phyloP scores from a whole-genome alignment of 2,888 invertebrate species.

The Psylliodes chrysocephalus region DNA sequence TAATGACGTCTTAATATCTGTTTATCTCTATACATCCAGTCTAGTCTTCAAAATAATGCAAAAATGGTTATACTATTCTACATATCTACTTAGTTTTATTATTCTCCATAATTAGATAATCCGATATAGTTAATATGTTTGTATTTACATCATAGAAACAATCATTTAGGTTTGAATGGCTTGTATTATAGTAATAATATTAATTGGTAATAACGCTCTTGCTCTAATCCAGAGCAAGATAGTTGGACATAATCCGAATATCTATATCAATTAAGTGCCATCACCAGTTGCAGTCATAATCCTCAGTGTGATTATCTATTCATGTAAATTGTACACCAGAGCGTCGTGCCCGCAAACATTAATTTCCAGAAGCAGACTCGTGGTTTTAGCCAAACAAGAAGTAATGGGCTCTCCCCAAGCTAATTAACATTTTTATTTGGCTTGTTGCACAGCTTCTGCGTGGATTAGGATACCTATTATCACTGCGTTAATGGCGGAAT shows the following conservation, averaged over 20 bases:
- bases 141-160: too few relatives aligned
- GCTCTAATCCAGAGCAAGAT: too few relatives aligned
- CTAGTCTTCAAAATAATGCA: too few relatives aligned
- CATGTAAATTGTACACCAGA: background rate
- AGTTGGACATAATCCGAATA: background rate
- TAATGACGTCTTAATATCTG: too few relatives aligned
- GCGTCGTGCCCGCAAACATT: conserved; percentile 7
- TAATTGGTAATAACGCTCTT: too few relatives aligned
- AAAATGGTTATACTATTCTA: too few relatives aligned
- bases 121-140: too few relatives aligned
- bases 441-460: background rate
- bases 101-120: too few relatives aligned
- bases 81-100: too few relatives aligned
- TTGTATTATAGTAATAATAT: too few relatives aligned
- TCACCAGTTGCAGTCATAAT: conserved; percentile 10
- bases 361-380: conserved; percentile 1
- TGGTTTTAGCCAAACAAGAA: conserved; percentile 1
- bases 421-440: conserved; percentile 7
- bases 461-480: background rate
- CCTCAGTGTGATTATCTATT: conserved; percentile 4
- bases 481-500: background rate
- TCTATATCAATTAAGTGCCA: background rate
- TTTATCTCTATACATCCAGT: too few relatives aligned
- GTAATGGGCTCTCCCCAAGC: background rate
- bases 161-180: too few relatives aligned